Base-by-base conservation (phyloP, 2,113 vertebrate species). In the Puntigrus tetrazona region DNA sequence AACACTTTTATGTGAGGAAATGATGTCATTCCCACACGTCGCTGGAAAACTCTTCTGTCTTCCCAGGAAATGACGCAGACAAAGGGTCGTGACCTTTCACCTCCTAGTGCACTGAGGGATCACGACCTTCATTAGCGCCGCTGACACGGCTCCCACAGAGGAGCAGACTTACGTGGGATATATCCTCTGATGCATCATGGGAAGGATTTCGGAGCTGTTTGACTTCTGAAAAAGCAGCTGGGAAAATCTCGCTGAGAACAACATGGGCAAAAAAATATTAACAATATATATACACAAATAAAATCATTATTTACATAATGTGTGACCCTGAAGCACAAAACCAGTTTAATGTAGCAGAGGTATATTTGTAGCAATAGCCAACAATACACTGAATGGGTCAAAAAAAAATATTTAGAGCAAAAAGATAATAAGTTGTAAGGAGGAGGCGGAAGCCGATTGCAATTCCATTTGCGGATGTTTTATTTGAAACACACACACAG, bases 181-280 rank as follows among this genome's bases (percentile, higher is more conserved):
- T 91, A 88, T 94, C 83, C 95, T 96, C 90, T 97, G 96, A 16
- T 95, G 96, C 93, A 96, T 94, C 92, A 96, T 94, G 88, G 97
- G 97, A 90, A 99, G 95, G 89, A 97, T 95, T 90, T 97, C 96
- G 13, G 94, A 86, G 83, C 95, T 93, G 75, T 88, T 93, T 38
- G 95, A 87, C 83, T 94, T 91, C 74, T 96, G 94, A 87, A 97
- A 94, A 45, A 98, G 90, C 88, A 96, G 92, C 91, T 96, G 94
- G 81, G 95, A 93, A 91, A 99, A 96, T 76, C 95, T 94, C 90
- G 96, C 97, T 99, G 95, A 50, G 70, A 45, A 25, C 43, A 65
- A 81, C n/a, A 77, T 41, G 88, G 61, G 55, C 31, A 61, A 13
- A 22, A 86, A 11, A 61, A 57, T 27, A 72, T 38, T 38, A 45